Evolutionary conservation across 2,888 invertebrate species (phyloP), one percentile per base, ranked within the genome.

Genomic region (Nemoura dubitans): DNA sequence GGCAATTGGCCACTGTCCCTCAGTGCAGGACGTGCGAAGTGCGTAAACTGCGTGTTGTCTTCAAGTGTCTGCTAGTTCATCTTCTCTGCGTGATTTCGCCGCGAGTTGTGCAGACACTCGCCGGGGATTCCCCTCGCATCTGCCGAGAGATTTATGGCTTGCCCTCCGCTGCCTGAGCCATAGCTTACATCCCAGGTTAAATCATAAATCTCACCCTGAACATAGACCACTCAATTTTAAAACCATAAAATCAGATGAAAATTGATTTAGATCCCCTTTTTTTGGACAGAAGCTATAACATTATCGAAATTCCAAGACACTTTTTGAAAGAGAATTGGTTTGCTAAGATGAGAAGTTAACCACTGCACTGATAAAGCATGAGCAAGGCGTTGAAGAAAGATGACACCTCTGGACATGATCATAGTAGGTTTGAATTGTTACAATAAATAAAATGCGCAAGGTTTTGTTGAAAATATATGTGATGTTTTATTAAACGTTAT

Each of bases 211-310:
- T 81, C n/a, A 10, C 5, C 81, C 29, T 26, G 30, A n/a, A 30
- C 28, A 29, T n/a, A 28, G 81, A 81, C 81, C 81, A 81, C 81
- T 81, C 81, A 81, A 81, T 81, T 81, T 81, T 28, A 29, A 81
- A 29, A 28, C 81, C 81, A 81, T 83, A 25, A 83, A 83, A 83
- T 43, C 27, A 43, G 27, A 43, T 27, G 25, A 42, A 83, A 83
- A 83, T 83, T 43, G 59, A 83, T 83, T 83, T 83, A 83, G 36
- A 43, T 43, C 25, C 25, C 16, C 26, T 6, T 83, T 83, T 82
- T 82, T 29, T 29, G 27, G 27, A 78, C 29, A 10, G 29, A 78
- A 78, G 29, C 29, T 78, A 78, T 26, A 26, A 77, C 77, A 77
- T 78, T 78, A 78, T 78, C 29, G 26, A 27, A 78, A 25, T 78